Percentiles rank a stretch among this genome's conserved stretches.
phyloP scores from a whole-genome alignment of 1,140 invertebrate species.

The Stenopsyche tienmushanensis region DNA sequence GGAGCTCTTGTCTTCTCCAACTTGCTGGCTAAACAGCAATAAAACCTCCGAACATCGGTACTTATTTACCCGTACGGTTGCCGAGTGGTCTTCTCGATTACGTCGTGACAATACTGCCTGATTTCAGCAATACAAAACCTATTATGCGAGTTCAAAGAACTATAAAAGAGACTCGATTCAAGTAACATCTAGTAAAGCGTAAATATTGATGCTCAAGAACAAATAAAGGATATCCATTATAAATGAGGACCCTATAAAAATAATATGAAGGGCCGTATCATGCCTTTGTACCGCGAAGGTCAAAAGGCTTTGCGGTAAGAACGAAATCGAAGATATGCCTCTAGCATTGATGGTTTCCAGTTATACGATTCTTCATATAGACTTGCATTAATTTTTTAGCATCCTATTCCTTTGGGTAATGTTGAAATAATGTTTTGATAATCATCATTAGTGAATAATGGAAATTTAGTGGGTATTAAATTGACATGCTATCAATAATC shows the following conservation, averaged over 20 bases:
- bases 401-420: no score
- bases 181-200: no score
- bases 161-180: background rate
- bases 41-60: slow-evolving; percentile 6
- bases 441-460: no score
- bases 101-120: slow-evolving; percentile 10
- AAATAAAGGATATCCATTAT: background rate
- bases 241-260: background rate
- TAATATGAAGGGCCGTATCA: background rate
- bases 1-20: background rate
- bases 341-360: no score
- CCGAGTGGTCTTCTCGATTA: slow-evolving; percentile 24
- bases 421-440: no score
- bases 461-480: no score
- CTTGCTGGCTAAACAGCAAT: slow-evolving; percentile 20
- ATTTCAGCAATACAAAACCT: background rate
- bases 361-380: no score
- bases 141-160: slow-evolving; percentile 4
- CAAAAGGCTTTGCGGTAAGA: no score
- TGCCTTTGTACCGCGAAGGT: no score
- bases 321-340: no score
- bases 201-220: background rate
- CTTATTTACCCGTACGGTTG: slow-evolving; percentile 7
- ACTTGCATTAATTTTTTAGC: no score
- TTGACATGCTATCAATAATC: no score